phyloP scores from a whole-genome alignment of 2,888 invertebrate genomes.

The Epirrita christyi region DNA sequence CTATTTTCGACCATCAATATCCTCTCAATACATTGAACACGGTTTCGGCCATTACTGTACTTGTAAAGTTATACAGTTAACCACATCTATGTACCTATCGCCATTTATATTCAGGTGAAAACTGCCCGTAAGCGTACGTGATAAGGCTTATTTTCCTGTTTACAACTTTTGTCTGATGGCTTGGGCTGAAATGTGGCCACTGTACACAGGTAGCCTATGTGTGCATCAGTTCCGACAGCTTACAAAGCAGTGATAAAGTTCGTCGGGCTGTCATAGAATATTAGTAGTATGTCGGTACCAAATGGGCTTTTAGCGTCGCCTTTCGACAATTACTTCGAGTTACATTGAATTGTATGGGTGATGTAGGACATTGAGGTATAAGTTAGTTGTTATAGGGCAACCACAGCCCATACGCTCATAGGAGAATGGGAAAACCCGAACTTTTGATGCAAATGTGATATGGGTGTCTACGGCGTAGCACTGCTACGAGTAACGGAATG shows the following conservation, averaged over 20 bases:
- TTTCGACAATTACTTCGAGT: background rate
- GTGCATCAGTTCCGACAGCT: conserved; percentile 1
- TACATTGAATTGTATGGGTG: background rate
- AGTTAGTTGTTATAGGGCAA: background rate
- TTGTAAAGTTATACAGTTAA: conserved; percentile 4
- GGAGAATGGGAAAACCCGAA: background rate
- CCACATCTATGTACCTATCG: background rate
- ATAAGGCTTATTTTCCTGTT: background rate
- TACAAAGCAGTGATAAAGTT: conserved; percentile 9
- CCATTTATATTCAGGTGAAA: background rate
- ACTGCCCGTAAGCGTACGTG: background rate
- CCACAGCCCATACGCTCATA: background rate
- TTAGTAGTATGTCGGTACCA: background rate
- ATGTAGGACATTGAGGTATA: background rate
- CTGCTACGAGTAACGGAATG: background rate
- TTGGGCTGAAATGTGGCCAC: background rate
- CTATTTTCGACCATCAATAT: conserved; percentile 10
- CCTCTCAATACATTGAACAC: conserved; percentile 9
- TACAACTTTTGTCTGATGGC: background rate
- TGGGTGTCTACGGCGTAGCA: conserved; percentile 10
- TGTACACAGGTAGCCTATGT: background rate
- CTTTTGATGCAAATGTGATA: no score
- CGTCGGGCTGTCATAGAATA: conserved; percentile 2
- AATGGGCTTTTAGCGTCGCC: background rate
- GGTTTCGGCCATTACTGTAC: conserved; percentile 1